These are phyloP conservation scores for Junonia oenone DNA, from an alignment of 2,888 invertebrate species.

Conservation along the genomic window DNA sequence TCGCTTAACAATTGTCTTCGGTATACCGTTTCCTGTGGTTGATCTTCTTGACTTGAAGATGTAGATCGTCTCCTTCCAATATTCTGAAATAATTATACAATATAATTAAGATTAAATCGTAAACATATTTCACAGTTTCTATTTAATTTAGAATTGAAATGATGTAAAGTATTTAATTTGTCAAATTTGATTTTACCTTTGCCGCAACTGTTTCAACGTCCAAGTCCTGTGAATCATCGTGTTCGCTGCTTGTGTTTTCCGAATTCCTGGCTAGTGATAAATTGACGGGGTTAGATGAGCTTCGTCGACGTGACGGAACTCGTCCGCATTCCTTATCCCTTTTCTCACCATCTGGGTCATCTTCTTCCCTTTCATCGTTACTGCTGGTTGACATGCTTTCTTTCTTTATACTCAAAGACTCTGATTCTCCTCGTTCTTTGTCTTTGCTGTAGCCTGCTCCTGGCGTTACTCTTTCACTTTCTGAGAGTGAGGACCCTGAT, in stretches of 20 bases:
- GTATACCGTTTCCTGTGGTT: conserved; percentile 75
- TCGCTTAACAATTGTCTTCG: conserved; percentile 81
- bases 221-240: conserved; percentile 74
- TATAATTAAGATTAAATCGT: too few relatives aligned
- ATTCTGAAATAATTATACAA: conserved; percentile 50
- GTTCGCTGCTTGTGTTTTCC: conserved; percentile 79
- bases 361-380: conserved; percentile 74
- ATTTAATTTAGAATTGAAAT: too few relatives aligned
- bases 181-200: conserved; percentile 54
- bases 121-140: too few relatives aligned
- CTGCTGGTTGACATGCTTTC: conserved; percentile 76
- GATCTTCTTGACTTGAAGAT: conserved; percentile 74
- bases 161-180: too few relatives aligned
- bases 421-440: conserved; percentile 60
- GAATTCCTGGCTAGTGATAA: conserved; percentile 82
- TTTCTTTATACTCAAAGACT: conserved; percentile 72
- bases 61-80: conserved; percentile 72
- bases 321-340: conserved; percentile 70
- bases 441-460: conserved; percentile 73
- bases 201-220: conserved; percentile 76
- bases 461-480: conserved; percentile 69
- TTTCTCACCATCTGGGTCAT: conserved; percentile 72
- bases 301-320: conserved; percentile 82
- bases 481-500: conserved; percentile 73
- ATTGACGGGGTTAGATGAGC: conserved; percentile 91